These are phyloP conservation scores for Pseudorhombus dupliciocellatus DNA, from an alignment of 2,113 vertebrate species.

Conservation along the genomic window DNA sequence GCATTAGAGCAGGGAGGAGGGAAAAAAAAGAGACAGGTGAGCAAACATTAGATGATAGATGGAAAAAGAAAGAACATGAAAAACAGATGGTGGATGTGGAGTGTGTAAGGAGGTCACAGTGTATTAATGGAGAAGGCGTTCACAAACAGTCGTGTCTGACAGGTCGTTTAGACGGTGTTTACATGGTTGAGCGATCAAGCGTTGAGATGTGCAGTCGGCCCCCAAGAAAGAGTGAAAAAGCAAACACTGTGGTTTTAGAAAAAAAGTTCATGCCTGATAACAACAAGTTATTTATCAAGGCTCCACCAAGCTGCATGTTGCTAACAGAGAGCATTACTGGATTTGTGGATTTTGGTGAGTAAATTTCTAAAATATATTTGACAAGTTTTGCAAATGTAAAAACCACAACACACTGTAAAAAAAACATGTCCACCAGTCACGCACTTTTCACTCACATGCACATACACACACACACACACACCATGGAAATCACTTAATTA, in stretches of 20 bases:
- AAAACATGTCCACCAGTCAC: too few species aligned
- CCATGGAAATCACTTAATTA: not conserved
- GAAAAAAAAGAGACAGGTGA: slow-evolving; percentile 13
- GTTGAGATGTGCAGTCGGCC: not conserved
- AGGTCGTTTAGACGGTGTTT: slow-evolving; percentile 16
- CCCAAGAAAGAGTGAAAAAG: not conserved
- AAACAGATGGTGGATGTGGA: slow-evolving; percentile 2
- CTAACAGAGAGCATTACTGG: not conserved
- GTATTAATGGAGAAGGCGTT: not conserved
- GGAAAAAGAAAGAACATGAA: slow-evolving; percentile 16
- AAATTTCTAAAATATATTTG: too few species aligned
- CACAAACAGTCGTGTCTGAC: slow-evolving; percentile 1
- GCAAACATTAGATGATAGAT: slow-evolving; percentile 24
- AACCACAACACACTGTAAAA: too few species aligned
- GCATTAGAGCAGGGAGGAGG: slow-evolving; percentile 8
- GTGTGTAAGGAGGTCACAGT: not conserved
- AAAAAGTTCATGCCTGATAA: slow-evolving; percentile 1
- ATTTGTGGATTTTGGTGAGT: too few species aligned
- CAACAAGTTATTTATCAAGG: not conserved
- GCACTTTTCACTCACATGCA: slow-evolving; percentile 16
- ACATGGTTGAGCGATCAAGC: slow-evolving; percentile 32
- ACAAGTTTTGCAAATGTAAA: too few species aligned
- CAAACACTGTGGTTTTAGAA: slow-evolving; percentile 1
- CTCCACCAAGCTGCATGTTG: not conserved
- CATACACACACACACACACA: not conserved